Evolutionary conservation across 2,888 invertebrate species (phyloP), one percentile per base, ranked within the genome.

Genomic region (Stenoptilia bipunctidactyla): DNA sequence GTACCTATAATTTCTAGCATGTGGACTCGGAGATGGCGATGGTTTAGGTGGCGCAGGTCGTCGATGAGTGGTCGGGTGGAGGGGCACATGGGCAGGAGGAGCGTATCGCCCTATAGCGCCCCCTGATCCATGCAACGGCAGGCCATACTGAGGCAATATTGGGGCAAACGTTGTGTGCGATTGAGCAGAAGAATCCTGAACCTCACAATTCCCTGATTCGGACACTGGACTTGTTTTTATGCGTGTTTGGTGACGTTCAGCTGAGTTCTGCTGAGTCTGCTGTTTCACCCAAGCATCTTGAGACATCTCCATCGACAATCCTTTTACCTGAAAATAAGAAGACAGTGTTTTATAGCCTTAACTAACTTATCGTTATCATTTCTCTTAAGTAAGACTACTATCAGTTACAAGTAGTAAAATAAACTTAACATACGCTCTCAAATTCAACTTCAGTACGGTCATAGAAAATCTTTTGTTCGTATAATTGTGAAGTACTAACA

Each of bases 161-260:
- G 83, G 80, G 10, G 80, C 75, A 38, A 82, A 83, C 1, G 80
- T 70, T 8, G 69, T 62, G 46, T 80, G 66, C 42, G 68, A 65
- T 57, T 66, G 80, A 33, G 59, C 66, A 25, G 86, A 85, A 38
- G 93, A 90, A 64, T 93, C 93, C 48, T 77, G 77, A 6, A 54
- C 67, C 42, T 83, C 82, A 44, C 80, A 79, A 45, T 64, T 77
- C 3, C 67, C 77, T n/a, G 79, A 66, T 1, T 71, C 77, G 6
- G 79, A 75, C 10, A 80, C 76, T 9, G 82, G 82, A 53, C 82
- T 82, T 12, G 82, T 79, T 58, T 83, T 83, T 27, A 82, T 67
- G 42, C 82, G 77, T 15, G 77, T 55, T 58, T 70, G 75, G 51
- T 77, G 80, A 39, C 80, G 80, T 36, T 80, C 80, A 13, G 64